These are phyloP conservation scores for Porites lutea DNA, from an alignment of 64 coral and sea anemone species.

Conservation along the genomic window DNA sequence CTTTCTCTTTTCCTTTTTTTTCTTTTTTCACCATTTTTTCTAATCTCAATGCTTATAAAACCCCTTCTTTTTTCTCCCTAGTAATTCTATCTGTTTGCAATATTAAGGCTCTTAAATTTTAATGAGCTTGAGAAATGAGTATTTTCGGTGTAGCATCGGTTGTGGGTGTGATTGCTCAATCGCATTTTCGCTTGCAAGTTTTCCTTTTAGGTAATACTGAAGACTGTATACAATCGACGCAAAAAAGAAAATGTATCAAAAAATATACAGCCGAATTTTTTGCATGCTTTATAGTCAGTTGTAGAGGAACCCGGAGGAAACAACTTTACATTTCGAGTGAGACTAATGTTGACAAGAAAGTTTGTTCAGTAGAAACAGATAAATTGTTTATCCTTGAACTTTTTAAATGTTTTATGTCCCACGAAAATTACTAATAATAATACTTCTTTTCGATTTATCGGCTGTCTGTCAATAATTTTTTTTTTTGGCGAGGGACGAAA, in stretches of 20 bases:
- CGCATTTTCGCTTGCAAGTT: background rate
- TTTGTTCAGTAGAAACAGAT: no score
- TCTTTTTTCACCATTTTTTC: background rate
- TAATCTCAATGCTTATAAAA: background rate
- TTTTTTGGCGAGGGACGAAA: background rate
- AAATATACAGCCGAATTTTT: no score
- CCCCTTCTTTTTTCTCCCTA: background rate
- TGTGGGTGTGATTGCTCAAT: slow-evolving; percentile 34
- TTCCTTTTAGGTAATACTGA: background rate
- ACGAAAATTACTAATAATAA: slow-evolving; percentile 3
- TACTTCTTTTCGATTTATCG: background rate
- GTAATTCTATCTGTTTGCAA: background rate
- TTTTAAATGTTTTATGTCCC: background rate
- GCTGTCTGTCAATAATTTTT: background rate
- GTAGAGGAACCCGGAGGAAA: no score
- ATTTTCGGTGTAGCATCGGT: background rate
- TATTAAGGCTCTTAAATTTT: slow-evolving; percentile 5
- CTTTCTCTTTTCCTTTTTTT: background rate
- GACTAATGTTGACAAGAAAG: no score
- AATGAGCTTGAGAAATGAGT: slow-evolving; percentile 7
- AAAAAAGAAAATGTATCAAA: no score
- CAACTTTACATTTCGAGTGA: no score
- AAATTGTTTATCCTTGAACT: background rate
- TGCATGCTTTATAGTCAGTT: no score
- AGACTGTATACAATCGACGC: no score